These are phyloP conservation scores for Mythimna pallens DNA, from an alignment of 2,888 invertebrate genomes.

Conservation along the genomic window DNA sequence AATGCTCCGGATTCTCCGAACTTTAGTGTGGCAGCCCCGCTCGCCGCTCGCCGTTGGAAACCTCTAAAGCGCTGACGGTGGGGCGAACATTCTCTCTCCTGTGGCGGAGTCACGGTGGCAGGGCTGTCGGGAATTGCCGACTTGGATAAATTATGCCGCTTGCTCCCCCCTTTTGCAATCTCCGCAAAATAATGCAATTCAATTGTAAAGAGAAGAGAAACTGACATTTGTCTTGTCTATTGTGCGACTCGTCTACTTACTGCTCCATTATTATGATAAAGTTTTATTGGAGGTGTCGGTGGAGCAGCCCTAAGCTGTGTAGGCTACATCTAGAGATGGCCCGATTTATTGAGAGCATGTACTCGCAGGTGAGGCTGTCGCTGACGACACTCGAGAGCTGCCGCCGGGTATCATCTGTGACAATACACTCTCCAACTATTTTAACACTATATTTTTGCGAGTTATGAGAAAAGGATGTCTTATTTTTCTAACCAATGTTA, in stretches of 20 bases:
- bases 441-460: constrained; percentile 23
- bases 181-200: constrained; percentile 87
- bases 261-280: constrained; percentile 58
- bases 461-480: neutral
- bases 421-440: constrained; percentile 19
- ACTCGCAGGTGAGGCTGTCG: constrained; percentile 53
- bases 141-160: constrained; percentile 86
- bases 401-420: constrained; percentile 36
- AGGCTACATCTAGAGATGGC: constrained; percentile 59
- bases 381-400: constrained; percentile 40
- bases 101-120: constrained; percentile 81
- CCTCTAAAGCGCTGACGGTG: constrained; percentile 88
- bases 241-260: constrained; percentile 73
- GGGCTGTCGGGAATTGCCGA: constrained; percentile 87
- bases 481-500: constrained; percentile 7
- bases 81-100: constrained; percentile 84
- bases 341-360: constrained; percentile 66
- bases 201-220: constrained; percentile 81
- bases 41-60: constrained; percentile 81
- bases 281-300: constrained; percentile 54
- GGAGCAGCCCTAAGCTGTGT: constrained; percentile 58
- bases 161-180: constrained; percentile 85
- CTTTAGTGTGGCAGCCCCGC: constrained; percentile 83
- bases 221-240: constrained; percentile 82
- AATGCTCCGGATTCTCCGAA: constrained; percentile 87